A percentile compares a stretch with the other conserved stretches of the same genome.
phyloP scores from a whole-genome alignment of 2,113 vertebrate species.

The Sitta europaea region DNA sequence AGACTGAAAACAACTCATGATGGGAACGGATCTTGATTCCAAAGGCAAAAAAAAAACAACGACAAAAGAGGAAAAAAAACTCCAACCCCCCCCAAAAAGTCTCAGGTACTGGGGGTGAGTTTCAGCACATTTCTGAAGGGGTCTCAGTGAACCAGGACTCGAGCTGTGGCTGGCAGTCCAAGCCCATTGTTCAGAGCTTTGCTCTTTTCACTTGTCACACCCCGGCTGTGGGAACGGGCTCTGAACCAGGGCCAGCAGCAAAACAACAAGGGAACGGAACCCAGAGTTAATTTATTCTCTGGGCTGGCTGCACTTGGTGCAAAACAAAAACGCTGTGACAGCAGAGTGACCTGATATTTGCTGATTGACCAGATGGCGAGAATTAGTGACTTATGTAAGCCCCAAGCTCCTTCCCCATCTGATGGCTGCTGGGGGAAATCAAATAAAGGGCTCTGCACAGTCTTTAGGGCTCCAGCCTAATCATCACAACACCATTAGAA shows the following conservation, averaged over 20 bases:
- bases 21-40: not conserved
- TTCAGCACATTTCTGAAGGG: not conserved
- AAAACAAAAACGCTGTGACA: not conserved
- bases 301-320: not conserved
- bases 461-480: not conserved
- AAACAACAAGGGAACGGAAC: not conserved
- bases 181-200: not conserved
- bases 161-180: not conserved
- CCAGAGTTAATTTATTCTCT: not conserved
- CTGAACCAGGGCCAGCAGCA: not conserved
- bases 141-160: not conserved
- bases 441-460: not conserved
- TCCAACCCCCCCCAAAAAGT: not conserved
- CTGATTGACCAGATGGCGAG: constrained; percentile 50
- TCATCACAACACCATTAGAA: not conserved
- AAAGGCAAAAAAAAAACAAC: not conserved
- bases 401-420: constrained; percentile 24
- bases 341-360: constrained; percentile 36
- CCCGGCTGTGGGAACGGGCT: not conserved
- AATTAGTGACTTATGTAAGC: constrained; percentile 37
- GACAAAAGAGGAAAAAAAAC: not conserved
- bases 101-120: not conserved
- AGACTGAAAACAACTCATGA: not conserved
- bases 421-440: not conserved
- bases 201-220: constrained; percentile 15